Evolutionary conservation across 2,888 invertebrate genomes (phyloP), one percentile per base, ranked within the genome.

Genomic region (Patella pellucida): DNA sequence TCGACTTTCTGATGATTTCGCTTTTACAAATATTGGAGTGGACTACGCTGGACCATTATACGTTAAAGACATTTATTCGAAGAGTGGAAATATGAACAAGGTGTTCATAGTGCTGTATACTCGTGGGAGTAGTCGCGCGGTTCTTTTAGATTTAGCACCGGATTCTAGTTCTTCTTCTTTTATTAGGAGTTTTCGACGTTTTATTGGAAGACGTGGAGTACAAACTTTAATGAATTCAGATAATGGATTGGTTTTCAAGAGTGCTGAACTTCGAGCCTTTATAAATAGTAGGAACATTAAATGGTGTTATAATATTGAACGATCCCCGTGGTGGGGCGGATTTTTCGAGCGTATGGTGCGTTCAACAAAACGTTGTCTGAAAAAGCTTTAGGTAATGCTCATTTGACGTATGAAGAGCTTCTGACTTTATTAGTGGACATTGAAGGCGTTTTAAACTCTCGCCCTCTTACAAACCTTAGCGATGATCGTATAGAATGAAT

Each of bases 341-440:
- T 56, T 56, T 16, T 56, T 56, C n/a, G 56, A 56, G 56, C 16
- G n/a, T n/a, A 56, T 56, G 56, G 56, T 56, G 16, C 56, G 56
- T 56, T 56, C 15, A 16, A 56, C 15, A 1, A 56, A 56, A 19
- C 56, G 56, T 1, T 56, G 56, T 11, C 19, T 56, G 16, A 56
- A 56, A 56, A 56, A 16, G 16, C 56, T 14, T 56, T n/a, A 19
- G 56, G 56, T n/a, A 56, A 56, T 1, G 56, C 56, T 19, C 16
- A 19, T n/a, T 19, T 56, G 16, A n/a, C 56, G 1, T 56, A 56
- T 56, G 56, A 56, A 11, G 56, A 56, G 9, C 19, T 56, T n/a
- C 19, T 56, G 15, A 56, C 56, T 19, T 56, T 56, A 19, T n/a
- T n/a, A n/a, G n/a, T n/a, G n/a, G n/a, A n/a, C n/a, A n/a, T n/a